These are phyloP conservation scores for Acrobasis consociella DNA, from an alignment of 2,888 invertebrate species.

Conservation along the genomic window DNA sequence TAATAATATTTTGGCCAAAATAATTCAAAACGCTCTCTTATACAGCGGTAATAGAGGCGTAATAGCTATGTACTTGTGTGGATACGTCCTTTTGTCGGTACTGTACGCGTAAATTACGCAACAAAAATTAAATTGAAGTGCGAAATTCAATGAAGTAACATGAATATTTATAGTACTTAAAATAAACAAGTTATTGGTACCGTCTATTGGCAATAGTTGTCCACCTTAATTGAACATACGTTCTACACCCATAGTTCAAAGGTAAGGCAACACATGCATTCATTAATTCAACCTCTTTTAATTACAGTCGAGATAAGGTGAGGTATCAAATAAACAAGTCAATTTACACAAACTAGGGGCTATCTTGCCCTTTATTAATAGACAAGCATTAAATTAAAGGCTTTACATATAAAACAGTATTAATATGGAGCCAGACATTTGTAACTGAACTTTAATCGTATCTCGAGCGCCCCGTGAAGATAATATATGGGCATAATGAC, in stretches of 20 bases:
- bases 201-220: constrained; percentile 19
- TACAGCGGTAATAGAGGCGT: no score
- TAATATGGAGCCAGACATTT: constrained; percentile 50
- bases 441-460: constrained; percentile 56
- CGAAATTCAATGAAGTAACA: not conserved
- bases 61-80: no score
- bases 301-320: constrained; percentile 15
- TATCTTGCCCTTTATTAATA: constrained; percentile 18
- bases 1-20: no score
- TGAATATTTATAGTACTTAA: not conserved
- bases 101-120: no score
- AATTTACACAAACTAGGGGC: constrained; percentile 15
- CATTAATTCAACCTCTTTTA: constrained; percentile 17
- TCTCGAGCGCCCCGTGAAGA: constrained; percentile 63
- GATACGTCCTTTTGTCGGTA: no score
- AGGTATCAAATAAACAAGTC: constrained; percentile 24
- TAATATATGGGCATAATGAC: constrained; percentile 71
- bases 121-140: not conserved
- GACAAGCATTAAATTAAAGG: constrained; percentile 35
- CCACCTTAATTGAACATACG: constrained; percentile 22
- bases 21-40: no score
- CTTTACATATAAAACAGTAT: constrained; percentile 42
- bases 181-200: constrained; percentile 5
- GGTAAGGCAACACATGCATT: constrained; percentile 14
- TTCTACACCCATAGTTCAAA: constrained; percentile 22